Evolutionary conservation across 2,113 vertebrate species (phyloP).

Genomic region (Thunnus maccoyii): DNA sequence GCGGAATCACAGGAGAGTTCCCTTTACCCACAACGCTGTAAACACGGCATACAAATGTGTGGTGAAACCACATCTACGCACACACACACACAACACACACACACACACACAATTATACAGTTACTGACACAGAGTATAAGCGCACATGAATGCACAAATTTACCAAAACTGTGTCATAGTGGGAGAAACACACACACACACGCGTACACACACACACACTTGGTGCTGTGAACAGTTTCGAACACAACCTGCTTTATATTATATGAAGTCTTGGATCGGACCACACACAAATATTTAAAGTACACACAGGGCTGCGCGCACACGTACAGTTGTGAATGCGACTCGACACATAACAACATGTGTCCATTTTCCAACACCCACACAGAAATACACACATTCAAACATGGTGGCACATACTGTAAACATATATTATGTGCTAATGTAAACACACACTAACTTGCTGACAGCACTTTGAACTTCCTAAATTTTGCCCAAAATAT

Average conservation of each 20-base stretch:
- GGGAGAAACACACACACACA: conserved; percentile 3
- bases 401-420: conserved; percentile 26
- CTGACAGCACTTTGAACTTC: conserved; percentile 50
- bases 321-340: conserved; percentile 14
- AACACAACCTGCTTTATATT: conserved; percentile 68
- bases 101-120: conserved; percentile 8
- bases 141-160: not conserved
- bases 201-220: not conserved
- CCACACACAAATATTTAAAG: conserved; percentile 63
- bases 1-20: conserved; percentile 51
- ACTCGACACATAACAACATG: conserved; percentile 22
- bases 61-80: conserved; percentile 42
- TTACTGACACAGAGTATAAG: conserved; percentile 4
- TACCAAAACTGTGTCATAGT: conserved; percentile 16
- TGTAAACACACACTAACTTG: conserved; percentile 36
- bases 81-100: conserved; percentile 6
- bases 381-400: conserved; percentile 43
- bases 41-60: conserved; percentile 60
- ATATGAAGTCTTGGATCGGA: conserved; percentile 46
- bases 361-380: conserved; percentile 14
- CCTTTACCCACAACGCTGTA: conserved; percentile 48
- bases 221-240: conserved; percentile 21
- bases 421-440: conserved; percentile 37
- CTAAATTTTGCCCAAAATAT: conserved; percentile 39
- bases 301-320: not conserved